Percentiles rank a stretch among this genome's conserved stretches.
phyloP scores from a whole-genome alignment of 2,888 invertebrate species.

The Epinotia nisella region DNA sequence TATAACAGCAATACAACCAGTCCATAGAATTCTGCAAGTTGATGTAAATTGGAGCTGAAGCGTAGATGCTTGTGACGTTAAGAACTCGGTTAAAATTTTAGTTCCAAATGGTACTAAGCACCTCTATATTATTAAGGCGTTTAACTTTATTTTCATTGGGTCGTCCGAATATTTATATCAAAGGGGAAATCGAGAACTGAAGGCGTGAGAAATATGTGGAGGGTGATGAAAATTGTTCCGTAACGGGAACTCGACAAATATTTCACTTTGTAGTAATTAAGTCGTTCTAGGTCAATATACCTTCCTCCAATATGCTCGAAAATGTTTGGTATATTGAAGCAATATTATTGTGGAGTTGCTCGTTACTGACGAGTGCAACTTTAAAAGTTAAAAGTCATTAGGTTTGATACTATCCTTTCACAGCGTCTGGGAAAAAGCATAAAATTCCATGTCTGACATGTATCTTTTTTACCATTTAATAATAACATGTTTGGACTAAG shows the following conservation, averaged over 20 bases:
- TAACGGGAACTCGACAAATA: background rate
- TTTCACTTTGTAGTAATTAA: background rate
- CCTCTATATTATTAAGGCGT: background rate
- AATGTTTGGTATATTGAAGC: no score
- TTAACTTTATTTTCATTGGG: background rate
- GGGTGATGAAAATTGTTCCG: background rate
- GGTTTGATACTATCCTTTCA: no score
- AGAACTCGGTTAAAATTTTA: background rate
- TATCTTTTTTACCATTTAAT: no score
- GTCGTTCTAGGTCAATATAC: no score
- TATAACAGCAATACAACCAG: background rate
- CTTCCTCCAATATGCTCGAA: no score
- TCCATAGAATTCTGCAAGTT: conserved; percentile 19
- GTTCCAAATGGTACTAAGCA: background rate
- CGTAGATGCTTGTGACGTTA: conserved; percentile 19
- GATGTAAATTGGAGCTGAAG: conserved; percentile 25
- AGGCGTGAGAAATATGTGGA: conserved; percentile 13
- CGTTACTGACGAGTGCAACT: no score
- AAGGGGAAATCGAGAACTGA: conserved; percentile 8
- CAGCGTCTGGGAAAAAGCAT: no score
- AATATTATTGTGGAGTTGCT: no score
- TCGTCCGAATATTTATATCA: conserved; percentile 6
- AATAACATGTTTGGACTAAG: no score
- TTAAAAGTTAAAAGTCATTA: no score
- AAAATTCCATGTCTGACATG: no score